Evolutionary conservation across 2,113 vertebrate species (phyloP), one percentile per base, ranked within the genome.

Genomic region (Lethenteron camtschaticum): DNA sequence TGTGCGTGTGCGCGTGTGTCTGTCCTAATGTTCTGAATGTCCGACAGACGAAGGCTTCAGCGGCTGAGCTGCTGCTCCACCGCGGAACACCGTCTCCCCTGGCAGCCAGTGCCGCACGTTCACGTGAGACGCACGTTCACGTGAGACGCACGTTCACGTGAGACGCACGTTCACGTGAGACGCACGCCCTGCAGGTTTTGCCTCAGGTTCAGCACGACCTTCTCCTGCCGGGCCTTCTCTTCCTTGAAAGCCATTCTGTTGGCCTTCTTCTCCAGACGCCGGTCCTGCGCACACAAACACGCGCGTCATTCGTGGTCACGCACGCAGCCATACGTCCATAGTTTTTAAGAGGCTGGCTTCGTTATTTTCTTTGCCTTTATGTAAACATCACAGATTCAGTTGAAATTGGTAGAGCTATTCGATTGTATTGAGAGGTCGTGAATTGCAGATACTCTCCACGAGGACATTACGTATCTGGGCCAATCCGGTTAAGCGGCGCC

Each of bases 211-310:
- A 87, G 75, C 73, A 91, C 76, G 74, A 94, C 87, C 72, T 87
- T 92, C 73, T 95, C 88, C 75, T 97, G 94, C 69, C 86, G 80
- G 3, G 77, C 82, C 69, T 88, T 95, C 75, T 99, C 94, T 71
- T 86, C 58, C 73, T 86, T 87, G 79, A 99, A 99, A 18, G 87
- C 89, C 68, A 78, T 20, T 73, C 82, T 86, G 77, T 96, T 99
- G 72, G 85, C 81, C 77, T 91, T 94, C 82, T 96, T 99, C 78
- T 99, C 92, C 41, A 75, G 70, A 70, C 90, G 81, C 70, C 91
- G 79, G 69, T 96, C 92, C 94, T 97, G 73, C 12, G 18, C 56
- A 8, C 41, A 41, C 41, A 41, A 5, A 41, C 41, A 41, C 41
- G 41, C 41, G 41, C 41, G 41, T 41, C 41, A 41, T 41, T 41